A percentile compares a stretch with the other conserved stretches of the same genome.
phyloP scores from a whole-genome alignment of 2,888 invertebrate genomes.

The Pharmacophagus antenor region DNA sequence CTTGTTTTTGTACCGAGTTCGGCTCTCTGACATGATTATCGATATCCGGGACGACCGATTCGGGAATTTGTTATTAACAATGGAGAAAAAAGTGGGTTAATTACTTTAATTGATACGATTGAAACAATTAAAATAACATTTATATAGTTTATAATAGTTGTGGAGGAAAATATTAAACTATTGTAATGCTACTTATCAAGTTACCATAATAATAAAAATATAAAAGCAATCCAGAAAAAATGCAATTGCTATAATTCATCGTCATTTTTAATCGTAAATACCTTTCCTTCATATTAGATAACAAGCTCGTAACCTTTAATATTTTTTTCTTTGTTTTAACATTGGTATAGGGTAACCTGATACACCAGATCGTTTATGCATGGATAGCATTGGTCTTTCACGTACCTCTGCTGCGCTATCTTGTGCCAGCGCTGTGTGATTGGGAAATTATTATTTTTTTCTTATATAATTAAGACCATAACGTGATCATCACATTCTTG shows the following conservation, averaged over 20 bases:
- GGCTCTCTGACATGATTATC: constrained; percentile 66
- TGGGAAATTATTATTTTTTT: neutral
- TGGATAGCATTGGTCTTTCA: neutral
- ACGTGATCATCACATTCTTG: neutral
- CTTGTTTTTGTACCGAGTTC: constrained; percentile 51
- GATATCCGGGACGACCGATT: constrained; percentile 75
- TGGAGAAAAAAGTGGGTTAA: constrained; percentile 65
- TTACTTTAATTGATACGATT: constrained; percentile 59
- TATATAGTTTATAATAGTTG: constrained; percentile 31
- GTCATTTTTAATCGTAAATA: too few species aligned
- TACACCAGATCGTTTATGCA: neutral
- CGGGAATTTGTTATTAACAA: constrained; percentile 61
- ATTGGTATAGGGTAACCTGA: neutral
- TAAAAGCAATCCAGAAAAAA: too few species aligned
- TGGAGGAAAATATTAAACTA: too few species aligned
- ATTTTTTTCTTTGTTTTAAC: neutral
- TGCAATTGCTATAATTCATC: too few species aligned
- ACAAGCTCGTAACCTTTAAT: neutral
- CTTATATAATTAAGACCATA: neutral
- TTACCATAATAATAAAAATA: too few species aligned
- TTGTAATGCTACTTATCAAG: too few species aligned
- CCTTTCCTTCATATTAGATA: too few species aligned
- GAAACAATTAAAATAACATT: constrained; percentile 45
- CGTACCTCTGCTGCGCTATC: neutral
- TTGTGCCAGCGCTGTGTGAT: neutral